Evolutionary conservation across 1,140 invertebrate species (phyloP), one percentile per base, ranked within the genome.

Genomic region (Cotesia chilonis): DNA sequence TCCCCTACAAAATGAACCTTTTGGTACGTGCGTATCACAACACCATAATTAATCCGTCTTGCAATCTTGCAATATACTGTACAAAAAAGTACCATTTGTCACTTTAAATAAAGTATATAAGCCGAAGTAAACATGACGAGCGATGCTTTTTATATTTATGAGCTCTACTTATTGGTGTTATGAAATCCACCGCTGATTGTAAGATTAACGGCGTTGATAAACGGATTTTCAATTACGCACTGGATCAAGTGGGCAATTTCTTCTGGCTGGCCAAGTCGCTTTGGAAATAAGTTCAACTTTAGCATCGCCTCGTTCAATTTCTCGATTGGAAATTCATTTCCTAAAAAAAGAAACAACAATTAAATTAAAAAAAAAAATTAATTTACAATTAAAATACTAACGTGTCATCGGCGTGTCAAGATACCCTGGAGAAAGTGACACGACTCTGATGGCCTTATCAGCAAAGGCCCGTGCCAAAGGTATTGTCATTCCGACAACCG

Each of bases 191-290:
- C 75, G 28, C 79, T 76, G 14, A 78, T 74, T 14, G 68, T 65
- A 41, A 81, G 76, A 10, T 55, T 72, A 47, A 71, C 74, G 0
- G 64, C 77, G 61, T 81, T 81, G 28, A 81, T 80, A 87, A 97
- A 88, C 0, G 93, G 94, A 88, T 99, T 99, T 83, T 94, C 91
- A 71, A 98, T 92, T 64, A 99, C 94, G 41, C 89, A 85, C 84
- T 98, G 91, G 6, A 94, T 96, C 35, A 99, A 80, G 52, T 93
- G 89, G 0, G 96, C 98, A 85, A 90, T 99, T 84, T 99, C 98
- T 41, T 92, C 90, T 0, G 97, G 95, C 59, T 93, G 82, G 0
- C 97, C 98, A 0, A 99, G 88, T 75, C 97, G 89, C 60, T 90
- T 87, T 0, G 98, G 97, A 85, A 96, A 97, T 1, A 96, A 96